Evolutionary conservation across 2,113 vertebrate species (phyloP).

Genomic region (Erythrolamprus reginae): DNA sequence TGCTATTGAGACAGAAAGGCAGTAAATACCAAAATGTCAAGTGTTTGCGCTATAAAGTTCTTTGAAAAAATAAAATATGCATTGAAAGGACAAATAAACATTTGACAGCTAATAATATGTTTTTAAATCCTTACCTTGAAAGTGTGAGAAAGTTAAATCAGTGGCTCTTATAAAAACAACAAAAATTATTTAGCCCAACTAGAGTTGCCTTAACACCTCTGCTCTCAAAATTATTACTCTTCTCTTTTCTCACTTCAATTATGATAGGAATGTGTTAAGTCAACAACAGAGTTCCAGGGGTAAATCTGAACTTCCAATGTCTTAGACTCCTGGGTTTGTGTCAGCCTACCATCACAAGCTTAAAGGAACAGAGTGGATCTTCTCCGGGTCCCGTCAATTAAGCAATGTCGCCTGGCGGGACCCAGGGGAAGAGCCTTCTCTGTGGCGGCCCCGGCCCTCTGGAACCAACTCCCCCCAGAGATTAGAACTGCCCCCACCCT

Average conservation of each 20-base stretch:
- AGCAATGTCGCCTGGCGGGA: too few relatives aligned
- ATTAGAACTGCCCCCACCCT: too few relatives aligned
- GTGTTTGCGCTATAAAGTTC: not conserved
- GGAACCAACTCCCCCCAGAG: too few relatives aligned
- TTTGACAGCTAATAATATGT: not conserved
- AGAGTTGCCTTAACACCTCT: not conserved
- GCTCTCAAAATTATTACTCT: not conserved
- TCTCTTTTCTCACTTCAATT: not conserved
- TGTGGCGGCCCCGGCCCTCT: too few relatives aligned
- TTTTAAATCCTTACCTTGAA: not conserved
- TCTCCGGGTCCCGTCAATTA: too few relatives aligned
- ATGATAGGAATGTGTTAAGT: not conserved
- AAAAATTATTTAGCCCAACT: not conserved
- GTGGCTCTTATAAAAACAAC: not conserved
- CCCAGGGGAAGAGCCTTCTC: too few relatives aligned
- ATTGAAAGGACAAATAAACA: not conserved
- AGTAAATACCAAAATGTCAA: not conserved
- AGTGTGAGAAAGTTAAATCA: not conserved
- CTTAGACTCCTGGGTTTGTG: not conserved
- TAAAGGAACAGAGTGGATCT: too few relatives aligned
- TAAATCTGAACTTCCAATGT: not conserved
- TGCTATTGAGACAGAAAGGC: not conserved
- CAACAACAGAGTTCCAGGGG: not conserved
- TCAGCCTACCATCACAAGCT: not conserved
- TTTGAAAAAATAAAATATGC: not conserved